Percentiles rank a stretch among this genome's conserved stretches.
Conservation (phyloP, 2,113 vertebrate genomes). For the Pollachius pollachius region DNA sequence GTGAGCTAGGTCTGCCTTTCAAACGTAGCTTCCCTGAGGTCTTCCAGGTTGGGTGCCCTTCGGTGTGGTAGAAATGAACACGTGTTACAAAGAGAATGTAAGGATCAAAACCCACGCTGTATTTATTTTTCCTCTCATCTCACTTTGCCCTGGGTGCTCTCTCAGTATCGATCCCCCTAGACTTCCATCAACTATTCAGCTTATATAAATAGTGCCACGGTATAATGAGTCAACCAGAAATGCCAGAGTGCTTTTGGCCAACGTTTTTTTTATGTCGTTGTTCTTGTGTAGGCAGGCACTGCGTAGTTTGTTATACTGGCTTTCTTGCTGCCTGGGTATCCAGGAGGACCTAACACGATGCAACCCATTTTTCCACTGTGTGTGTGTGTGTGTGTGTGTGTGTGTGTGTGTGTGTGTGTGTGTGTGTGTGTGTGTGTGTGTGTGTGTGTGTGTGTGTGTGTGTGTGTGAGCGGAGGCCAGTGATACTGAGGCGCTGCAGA, state of each 20-base stretch:
- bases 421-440: neutral
- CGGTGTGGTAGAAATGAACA: too few species aligned
- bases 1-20: too few species aligned
- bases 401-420: neutral
- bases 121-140: neutral
- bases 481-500: constrained; percentile 30
- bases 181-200: too few species aligned
- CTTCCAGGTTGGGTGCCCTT: too few species aligned
- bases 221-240: neutral
- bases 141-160: neutral
- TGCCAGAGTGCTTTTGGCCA: neutral
- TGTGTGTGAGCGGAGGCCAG: constrained; percentile 23
- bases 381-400: constrained; percentile 7
- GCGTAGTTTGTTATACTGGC: neutral
- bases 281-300: neutral
- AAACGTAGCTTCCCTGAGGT: too few species aligned
- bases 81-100: too few species aligned
- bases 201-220: neutral
- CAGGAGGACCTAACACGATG: neutral
- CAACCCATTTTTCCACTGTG: neutral
- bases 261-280: neutral
- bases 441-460: constrained; percentile 10
- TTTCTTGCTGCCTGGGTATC: neutral
- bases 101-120: too few species aligned
- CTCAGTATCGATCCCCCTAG: neutral